Percentiles rank a stretch among this genome's conserved stretches.
Conservation (phyloP, 2,888 invertebrate genomes). For the Cheilosia variabilis region DNA sequence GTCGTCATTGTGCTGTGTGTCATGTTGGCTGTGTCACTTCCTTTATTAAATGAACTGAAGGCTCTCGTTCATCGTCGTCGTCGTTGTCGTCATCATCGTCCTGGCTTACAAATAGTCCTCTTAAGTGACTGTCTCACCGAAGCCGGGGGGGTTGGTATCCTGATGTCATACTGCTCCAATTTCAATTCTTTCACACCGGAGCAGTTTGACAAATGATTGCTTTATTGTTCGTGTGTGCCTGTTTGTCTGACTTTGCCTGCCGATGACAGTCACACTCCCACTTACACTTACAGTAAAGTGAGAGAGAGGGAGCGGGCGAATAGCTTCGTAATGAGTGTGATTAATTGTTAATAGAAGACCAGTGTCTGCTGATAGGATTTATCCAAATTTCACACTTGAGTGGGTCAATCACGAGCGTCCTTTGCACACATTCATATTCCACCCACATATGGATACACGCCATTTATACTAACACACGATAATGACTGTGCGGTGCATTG, state of each 20-base stretch:
- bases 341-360: constrained; percentile 57
- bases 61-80: constrained; percentile 48
- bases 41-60: constrained; percentile 71
- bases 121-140: constrained; percentile 60
- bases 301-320: neutral
- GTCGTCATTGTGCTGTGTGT: constrained; percentile 68
- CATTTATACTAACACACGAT: constrained; percentile 7
- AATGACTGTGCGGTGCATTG: constrained; percentile 34
- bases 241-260: constrained; percentile 55
- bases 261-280: constrained; percentile 38
- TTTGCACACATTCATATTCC: constrained; percentile 24
- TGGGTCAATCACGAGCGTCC: constrained; percentile 58
- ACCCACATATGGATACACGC: neutral
- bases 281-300: too few species aligned
- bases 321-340: constrained; percentile 64
- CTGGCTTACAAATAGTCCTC: constrained; percentile 65
- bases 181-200: constrained; percentile 59
- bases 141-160: constrained; percentile 17
- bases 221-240: constrained; percentile 57
- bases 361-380: constrained; percentile 52
- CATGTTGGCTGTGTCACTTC: constrained; percentile 73
- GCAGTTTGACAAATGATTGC: constrained; percentile 61
- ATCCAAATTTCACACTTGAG: constrained; percentile 70
- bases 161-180: constrained; percentile 60
- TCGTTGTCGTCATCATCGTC: constrained; percentile 14